Evolutionary conservation across 2,888 invertebrate species (phyloP), one percentile per base, ranked within the genome.

Genomic region (Anorthoa munda): DNA sequence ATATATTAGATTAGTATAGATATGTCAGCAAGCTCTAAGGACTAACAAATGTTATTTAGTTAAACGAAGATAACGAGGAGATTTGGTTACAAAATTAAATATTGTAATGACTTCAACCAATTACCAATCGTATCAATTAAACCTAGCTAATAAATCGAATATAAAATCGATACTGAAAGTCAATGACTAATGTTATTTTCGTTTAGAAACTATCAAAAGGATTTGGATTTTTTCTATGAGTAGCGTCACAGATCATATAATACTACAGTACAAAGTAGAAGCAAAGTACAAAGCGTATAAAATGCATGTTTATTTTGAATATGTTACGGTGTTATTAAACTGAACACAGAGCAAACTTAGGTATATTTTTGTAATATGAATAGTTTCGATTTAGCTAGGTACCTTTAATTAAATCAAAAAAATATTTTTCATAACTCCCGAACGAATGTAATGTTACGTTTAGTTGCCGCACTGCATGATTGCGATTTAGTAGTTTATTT

Each of bases 171-270:
- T 23, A n/a, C 18, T 48, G 18, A 2, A 23, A 17, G 31, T 61
- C n/a, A 5, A 70, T 70, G 65, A 56, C 70, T 70, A 55, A 70
- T 31, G 7, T 15, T 45, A 21, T 48, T n/a, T 58, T 59, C 66
- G 66, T 72, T 66, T 66, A 59, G 72, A 72, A 66, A 65, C 31
- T 17, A 0, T 3, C 11, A 4, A 23, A 4, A 39, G 1, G 9
- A 39, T 39, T 39, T 9, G 9, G 31, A 9, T 39, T 39, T 39
- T 39, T 39, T 39, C 1, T 31, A 5, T 31, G 31, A 39, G 39
- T 9, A 39, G 39, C n/a, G n/a, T n/a, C n/a, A n/a, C n/a, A n/a
- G n/a, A n/a, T n/a, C n/a, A n/a, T n/a, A n/a, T n/a, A n/a, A n/a
- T n/a, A n/a, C n/a, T n/a, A n/a, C n/a, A n/a, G n/a, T n/a, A n/a